phyloP scores from a whole-genome alignment of 2,888 invertebrate species.

The Chloroclysta siterata region DNA sequence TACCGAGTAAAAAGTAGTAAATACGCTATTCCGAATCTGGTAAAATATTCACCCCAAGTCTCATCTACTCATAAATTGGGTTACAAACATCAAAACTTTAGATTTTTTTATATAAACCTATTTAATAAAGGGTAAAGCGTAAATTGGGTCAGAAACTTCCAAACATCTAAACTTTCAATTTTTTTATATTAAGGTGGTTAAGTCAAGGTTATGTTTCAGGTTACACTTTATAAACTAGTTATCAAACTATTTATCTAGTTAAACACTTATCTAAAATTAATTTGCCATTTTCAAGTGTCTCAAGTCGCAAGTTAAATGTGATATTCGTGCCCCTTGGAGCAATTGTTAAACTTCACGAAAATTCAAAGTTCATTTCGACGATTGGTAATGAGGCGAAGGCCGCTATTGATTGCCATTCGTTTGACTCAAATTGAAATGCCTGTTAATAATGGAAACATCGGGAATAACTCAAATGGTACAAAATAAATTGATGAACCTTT shows the following conservation, averaged over 20 bases:
- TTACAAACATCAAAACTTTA: no score
- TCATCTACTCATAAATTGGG: no score
- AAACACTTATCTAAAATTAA: slow-evolving; percentile 31
- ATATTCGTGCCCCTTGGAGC: slow-evolving; percentile 40
- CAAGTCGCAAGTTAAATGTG: slow-evolving; percentile 37
- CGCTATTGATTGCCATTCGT: slow-evolving; percentile 28
- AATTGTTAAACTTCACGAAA: slow-evolving; percentile 42
- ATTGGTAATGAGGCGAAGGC: slow-evolving; percentile 38
- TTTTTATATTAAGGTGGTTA: no score
- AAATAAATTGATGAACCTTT: neutral
- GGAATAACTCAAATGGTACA: slow-evolving; percentile 6
- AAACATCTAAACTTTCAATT: no score
- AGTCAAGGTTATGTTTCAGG: no score
- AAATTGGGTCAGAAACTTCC: no score
- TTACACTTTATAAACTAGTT: neutral
- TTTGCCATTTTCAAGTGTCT: slow-evolving; percentile 38
- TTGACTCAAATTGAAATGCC: slow-evolving; percentile 23
- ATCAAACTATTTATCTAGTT: slow-evolving; percentile 13
- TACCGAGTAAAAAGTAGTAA: no score
- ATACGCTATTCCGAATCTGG: no score
- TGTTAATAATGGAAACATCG: slow-evolving; percentile 20
- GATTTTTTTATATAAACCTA: no score
- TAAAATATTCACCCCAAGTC: no score
- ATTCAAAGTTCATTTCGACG: slow-evolving; percentile 40
- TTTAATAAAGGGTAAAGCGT: no score